phyloP scores from a whole-genome alignment of 2,113 vertebrate genomes.

The Thymallus thymallus region DNA sequence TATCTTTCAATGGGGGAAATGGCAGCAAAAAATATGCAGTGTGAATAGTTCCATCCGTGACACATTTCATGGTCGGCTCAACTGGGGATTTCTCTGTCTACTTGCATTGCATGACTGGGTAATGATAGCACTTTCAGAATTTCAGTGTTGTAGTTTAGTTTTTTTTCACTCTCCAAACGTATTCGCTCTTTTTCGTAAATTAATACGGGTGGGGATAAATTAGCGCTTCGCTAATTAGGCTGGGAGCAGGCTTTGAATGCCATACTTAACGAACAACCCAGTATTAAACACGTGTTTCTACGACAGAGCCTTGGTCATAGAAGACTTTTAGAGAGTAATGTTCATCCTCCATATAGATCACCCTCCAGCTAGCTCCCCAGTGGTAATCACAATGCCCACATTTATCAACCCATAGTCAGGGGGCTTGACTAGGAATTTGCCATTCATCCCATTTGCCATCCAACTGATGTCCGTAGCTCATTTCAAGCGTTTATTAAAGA shows the following conservation, averaged over 20 bases:
- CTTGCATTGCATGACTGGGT: slow-evolving; percentile 25
- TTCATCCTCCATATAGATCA: too few relatives aligned
- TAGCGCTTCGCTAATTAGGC: slow-evolving; percentile 43
- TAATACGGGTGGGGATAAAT: neutral
- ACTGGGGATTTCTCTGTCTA: slow-evolving; percentile 7
- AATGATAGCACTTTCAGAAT: slow-evolving; percentile 27
- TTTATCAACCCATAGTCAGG: neutral
- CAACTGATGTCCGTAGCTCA: neutral
- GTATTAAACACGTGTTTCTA: slow-evolving; percentile 11
- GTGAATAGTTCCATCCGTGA: neutral
- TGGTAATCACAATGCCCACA: too few relatives aligned
- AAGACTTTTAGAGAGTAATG: neutral
- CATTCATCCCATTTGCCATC: neutral
- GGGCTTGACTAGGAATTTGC: neutral
- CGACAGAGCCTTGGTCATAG: neutral
- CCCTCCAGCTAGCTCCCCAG: too few relatives aligned
- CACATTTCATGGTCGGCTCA: neutral
- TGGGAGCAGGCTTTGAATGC: slow-evolving; percentile 37
- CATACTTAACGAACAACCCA: slow-evolving; percentile 32
- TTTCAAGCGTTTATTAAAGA: slow-evolving; percentile 4
- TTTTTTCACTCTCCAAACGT: neutral
- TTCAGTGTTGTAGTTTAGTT: slow-evolving; percentile 14
- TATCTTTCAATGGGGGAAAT: neutral
- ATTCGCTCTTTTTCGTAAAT: neutral
- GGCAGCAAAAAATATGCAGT: neutral